Evolutionary conservation across 2,113 vertebrate genomes (phyloP), one percentile per base, ranked within the genome.

Genomic region (Cyprinodon variegatus): DNA sequence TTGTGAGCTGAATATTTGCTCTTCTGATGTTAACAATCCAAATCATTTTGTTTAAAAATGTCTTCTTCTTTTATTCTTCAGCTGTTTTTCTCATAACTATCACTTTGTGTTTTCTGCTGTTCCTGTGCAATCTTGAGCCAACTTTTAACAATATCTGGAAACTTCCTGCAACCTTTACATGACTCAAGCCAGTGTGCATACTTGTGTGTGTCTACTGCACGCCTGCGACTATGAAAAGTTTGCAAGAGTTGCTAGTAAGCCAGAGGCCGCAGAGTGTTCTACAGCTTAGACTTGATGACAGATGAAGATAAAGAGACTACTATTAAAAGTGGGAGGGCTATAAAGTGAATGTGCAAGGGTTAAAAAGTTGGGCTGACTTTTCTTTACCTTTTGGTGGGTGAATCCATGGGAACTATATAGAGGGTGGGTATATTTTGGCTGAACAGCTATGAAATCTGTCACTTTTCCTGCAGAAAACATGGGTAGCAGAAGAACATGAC

Each of bases 271-370:
- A 39, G 80, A 88, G 85, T 84, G 71, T 72, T 79, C 48, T 86
- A 38, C 80, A 83, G 72, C 82, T 81, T 84, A 79, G 74, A 81
- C 66, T 82, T 53, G 90, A 93, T 93, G 93, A 94, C 89, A 92
- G 90, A 93, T 91, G 81, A 93, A 93, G 92, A 95, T 93, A 91
- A 93, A 94, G 91, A 89, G 77, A 68, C 80, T 82, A 81, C 87
- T 89, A 86, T 90, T 81, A 86, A 91, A 91, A 86, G 65, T 83
- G 74, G 89, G 86, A 86, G 86, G 77, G 74, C 72, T 81, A 77
- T 89, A 85, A n/a, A 62, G 72, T 63, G 82, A 78, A 74, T 66
- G 45, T 36, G 81, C 84, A 90, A 92, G 89, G 91, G 86, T 73
- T 80, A 91, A 85, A 81, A 83, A 83, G 40, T 48, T 83, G 71